Percentiles rank a stretch among this genome's conserved stretches.
phyloP scores from a whole-genome alignment of 2,113 vertebrate species.

The Vidua chalybeata region DNA sequence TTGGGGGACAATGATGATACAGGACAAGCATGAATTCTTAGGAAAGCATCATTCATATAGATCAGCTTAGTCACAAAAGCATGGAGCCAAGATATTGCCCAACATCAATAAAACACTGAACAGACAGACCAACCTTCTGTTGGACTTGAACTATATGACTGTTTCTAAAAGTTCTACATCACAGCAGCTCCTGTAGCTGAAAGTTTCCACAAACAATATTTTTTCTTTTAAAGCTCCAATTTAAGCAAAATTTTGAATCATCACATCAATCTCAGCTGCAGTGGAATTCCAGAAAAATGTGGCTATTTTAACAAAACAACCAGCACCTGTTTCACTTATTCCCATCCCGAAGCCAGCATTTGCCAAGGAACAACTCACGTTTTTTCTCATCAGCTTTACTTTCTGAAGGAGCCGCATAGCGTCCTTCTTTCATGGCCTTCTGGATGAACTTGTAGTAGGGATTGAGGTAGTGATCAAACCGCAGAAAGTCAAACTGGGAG shows the following conservation, averaged over 20 bases:
- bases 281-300: neutral
- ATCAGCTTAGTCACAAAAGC: neutral
- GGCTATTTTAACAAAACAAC: neutral
- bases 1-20: neutral
- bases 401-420: constrained; percentile 79
- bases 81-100: neutral
- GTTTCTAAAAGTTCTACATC: neutral
- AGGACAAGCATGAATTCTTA: neutral
- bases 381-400: constrained; percentile 78
- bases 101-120: neutral
- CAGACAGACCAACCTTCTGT: neutral
- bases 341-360: neutral
- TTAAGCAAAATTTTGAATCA: neutral
- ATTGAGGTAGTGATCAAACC: constrained; percentile 98
- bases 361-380: constrained; percentile 67
- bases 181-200: neutral
- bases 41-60: neutral
- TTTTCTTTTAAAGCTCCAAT: neutral
- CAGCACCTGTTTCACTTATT: neutral
- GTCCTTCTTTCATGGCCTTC: constrained; percentile 94
- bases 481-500: constrained; percentile 97
- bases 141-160: neutral
- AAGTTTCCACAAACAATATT: neutral
- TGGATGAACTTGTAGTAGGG: constrained; percentile 98
- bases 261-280: neutral